Percentiles rank a stretch among this genome's conserved stretches.
Conservation (phyloP, 64 coral and sea anemone genomes). For the Montipora foliosa region DNA sequence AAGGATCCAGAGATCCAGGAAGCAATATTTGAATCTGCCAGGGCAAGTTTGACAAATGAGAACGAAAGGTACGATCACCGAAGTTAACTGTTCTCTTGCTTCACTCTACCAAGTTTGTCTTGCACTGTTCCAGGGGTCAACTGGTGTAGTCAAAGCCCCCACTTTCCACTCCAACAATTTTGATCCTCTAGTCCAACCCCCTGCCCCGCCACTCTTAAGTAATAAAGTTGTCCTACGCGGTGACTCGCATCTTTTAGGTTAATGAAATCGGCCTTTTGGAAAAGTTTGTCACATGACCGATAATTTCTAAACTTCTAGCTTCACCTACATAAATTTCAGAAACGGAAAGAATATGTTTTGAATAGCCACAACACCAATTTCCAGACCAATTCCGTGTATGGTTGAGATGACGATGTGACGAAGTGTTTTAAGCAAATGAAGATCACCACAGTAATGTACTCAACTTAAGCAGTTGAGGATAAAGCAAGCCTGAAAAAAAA, state of each 20-base stretch:
- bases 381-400: background rate
- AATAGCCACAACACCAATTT: background rate
- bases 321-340: background rate
- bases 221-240: too few species aligned
- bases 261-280: conserved; percentile 1
- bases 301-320: conserved; percentile 5
- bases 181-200: too few species aligned
- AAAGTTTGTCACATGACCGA: background rate
- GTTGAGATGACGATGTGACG: too few species aligned
- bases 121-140: background rate
- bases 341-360: background rate
- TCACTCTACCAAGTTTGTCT: background rate
- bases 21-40: background rate
- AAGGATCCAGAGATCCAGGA: background rate
- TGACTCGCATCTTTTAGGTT: too few species aligned
- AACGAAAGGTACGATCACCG: background rate
- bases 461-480: too few species aligned
- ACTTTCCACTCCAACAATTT: background rate
- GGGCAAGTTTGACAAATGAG: background rate
- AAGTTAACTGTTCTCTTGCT: background rate
- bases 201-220: too few species aligned
- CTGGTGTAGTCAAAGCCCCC: background rate
- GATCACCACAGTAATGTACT: too few species aligned
- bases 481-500: too few species aligned
- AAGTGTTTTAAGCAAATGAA: too few species aligned